These are phyloP conservation scores for Erebia palarica DNA, from an alignment of 2,888 invertebrate species.

Conservation along the genomic window DNA sequence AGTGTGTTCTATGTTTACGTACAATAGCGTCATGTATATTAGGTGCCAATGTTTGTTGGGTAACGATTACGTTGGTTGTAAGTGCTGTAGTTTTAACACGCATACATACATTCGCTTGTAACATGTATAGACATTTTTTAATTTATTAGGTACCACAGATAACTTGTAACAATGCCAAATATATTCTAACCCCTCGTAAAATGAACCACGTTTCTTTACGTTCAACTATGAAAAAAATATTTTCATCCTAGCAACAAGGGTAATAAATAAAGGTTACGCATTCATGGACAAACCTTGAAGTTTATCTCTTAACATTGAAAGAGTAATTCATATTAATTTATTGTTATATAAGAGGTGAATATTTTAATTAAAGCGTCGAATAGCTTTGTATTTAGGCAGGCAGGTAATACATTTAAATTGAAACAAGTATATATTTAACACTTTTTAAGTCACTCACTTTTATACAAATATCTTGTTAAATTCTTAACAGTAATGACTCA, in stretches of 20 bases:
- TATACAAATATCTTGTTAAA: too few species aligned
- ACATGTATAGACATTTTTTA: not conserved
- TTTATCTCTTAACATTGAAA: slow-evolving; percentile 23
- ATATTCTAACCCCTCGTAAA: slow-evolving; percentile 61
- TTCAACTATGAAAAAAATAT: slow-evolving; percentile 24
- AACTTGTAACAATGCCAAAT: slow-evolving; percentile 60
- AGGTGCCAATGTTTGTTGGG: slow-evolving; percentile 23
- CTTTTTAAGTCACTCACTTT: too few species aligned
- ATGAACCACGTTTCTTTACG: slow-evolving; percentile 45
- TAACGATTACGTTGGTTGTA: slow-evolving; percentile 18
- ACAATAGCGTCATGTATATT: slow-evolving; percentile 22
- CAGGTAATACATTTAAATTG: too few species aligned
- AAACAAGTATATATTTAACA: too few species aligned
- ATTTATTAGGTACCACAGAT: slow-evolving; percentile 37
- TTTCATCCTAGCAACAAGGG: slow-evolving; percentile 23
- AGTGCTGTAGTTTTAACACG: slow-evolving; percentile 15
- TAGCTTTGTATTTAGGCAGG: not conserved
- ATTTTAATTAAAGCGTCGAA: not conserved
- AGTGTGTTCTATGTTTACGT: slow-evolving; percentile 29
- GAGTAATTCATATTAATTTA: not conserved
- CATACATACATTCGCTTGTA: slow-evolving; percentile 1
- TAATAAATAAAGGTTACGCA: too few species aligned
- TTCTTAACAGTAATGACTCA: too few species aligned
- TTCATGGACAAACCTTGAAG: slow-evolving; percentile 30
- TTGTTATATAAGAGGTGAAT: not conserved